Evolutionary conservation across 2,888 invertebrate species (phyloP), one percentile per base, ranked within the genome.

Genomic region (Crepidodera aurea): DNA sequence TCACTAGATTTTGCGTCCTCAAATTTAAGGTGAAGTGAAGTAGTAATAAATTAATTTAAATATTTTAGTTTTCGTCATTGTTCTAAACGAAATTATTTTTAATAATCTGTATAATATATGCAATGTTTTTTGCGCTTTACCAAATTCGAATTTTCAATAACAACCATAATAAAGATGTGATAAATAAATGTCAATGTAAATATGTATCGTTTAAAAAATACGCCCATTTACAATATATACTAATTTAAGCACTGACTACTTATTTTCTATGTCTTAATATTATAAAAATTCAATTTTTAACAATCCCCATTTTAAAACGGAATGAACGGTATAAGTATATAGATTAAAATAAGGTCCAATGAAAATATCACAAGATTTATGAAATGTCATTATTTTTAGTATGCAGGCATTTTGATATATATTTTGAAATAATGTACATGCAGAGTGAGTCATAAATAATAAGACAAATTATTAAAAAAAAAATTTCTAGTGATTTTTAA

Each of bases 281-380:
- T 48, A 18, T 46, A 27, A 12, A 29, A 39, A 10, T 48, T 56
- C 34, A 34, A 19, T 15, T 57, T 55, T 32, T 50, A 57, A 57
- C 48, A 57, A 57, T 57, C 48, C 57, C 25, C 48, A 34, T 27
- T 39, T 44, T 27, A 39, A 56, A 53, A 57, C 32, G 57, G 57
- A 57, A 57, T 57, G 57, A 50, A 54, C 27, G 8, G 19, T 37
- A 29, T 27, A n/a, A n/a, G n/a, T n/a, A 42, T 27, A 39, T 15
- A 12, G 12, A 13, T 29, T 42, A 54, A 25, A 48, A 37, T 27
- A 57, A 44, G 10, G 34, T 37, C 18, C 34, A 46, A 60, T 60
- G 44, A 25, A 53, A 57, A 57, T 60, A 60, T 60, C 53, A 53
- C 59, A 53, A 60, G 57, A 34, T 51, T 57, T 48, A 22, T 44